Base-by-base conservation (phyloP, 53 echinoderm and acorn worm genomes). In the Temnopleurus reevesii region DNA sequence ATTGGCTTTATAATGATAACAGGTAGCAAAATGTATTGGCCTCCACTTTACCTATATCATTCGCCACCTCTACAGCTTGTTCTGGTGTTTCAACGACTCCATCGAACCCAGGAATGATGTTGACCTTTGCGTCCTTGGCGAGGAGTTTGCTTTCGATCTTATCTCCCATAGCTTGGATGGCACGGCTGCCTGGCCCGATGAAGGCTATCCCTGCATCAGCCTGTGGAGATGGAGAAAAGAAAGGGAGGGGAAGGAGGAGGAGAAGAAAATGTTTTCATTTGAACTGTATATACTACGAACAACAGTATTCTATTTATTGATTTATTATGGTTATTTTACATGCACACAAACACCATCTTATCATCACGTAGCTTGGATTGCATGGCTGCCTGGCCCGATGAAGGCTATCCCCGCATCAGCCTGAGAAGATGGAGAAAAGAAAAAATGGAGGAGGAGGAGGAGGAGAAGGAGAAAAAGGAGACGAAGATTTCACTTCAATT, bases 41-140 rank as follows among this genome's bases (percentile, higher is more conserved):
- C n/a, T n/a, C n/a, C n/a, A n/a, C n/a, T n/a, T n/a, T 89, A 97
- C 97, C 97, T 25, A 97, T 97, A 83, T 97, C 81, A 60, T 95
- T 95, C 0, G 97, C 95, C 23, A 94, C 77, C 58, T 89, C 79
- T 13, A 97, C 91, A 27, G 97, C 97, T 59, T 95, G 95, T 19
- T 92, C 94, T 15, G 87, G 92, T 53, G 95, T 92, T 46, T 93
- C 89, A 65, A 97, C 90, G 31, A 97, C 97, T 35, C 92, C 95
- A 63, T 97, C 97, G 59, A 92, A 97, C 8, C 97, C 97, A 5
- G 97, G 97, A 33, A 97, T 95, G 55, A 91, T 94, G 89, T 95
- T 91, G 76, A 97, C 97, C 15, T 89, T 79, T 0, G 97, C 97
- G 5, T 89, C 55, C 83, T 97, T 95, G 55, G 97, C 97, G 12